These are phyloP conservation scores for Synchiropus splendidus DNA, from an alignment of 2,113 vertebrate species.

Conservation along the genomic window DNA sequence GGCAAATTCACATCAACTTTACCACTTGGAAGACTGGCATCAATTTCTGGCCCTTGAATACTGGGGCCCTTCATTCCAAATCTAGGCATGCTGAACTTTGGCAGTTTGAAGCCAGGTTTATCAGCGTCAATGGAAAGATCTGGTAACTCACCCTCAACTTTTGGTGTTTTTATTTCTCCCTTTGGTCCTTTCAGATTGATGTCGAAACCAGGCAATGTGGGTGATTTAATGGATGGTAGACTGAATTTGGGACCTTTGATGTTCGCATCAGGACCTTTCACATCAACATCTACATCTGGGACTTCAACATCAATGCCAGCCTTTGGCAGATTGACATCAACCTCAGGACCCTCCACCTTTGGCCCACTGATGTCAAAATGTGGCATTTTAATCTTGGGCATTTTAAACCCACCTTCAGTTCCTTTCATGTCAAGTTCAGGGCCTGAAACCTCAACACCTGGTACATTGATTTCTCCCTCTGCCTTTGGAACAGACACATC, in stretches of 20 bases:
- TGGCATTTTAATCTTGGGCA: slow-evolving; percentile 49
- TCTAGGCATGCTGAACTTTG: slow-evolving; percentile 46
- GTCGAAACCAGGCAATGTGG: no score
- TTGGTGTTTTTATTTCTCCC: slow-evolving; percentile 12
- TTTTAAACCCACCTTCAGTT: slow-evolving; percentile 1
- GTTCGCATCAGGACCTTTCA: background rate
- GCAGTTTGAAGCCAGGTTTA: slow-evolving; percentile 31
- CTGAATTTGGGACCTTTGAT: no score
- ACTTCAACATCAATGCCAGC: background rate
- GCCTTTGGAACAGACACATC: background rate
- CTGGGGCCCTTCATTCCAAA: background rate
- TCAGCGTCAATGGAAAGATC: slow-evolving; percentile 15
- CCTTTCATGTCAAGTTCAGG: slow-evolving; percentile 4
- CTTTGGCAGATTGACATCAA: slow-evolving; percentile 7
- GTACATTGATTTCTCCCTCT: slow-evolving; percentile 25
- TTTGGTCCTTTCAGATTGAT: slow-evolving; percentile 50
- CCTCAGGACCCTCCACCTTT: slow-evolving; percentile 44
- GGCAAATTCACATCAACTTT: background rate
- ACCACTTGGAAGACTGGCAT: background rate
- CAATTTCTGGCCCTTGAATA: background rate
- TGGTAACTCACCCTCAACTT: slow-evolving; percentile 25
- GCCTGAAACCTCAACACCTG: background rate
- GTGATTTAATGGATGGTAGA: no score
- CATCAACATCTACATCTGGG: slow-evolving; percentile 23
- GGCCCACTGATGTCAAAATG: slow-evolving; percentile 47